These are phyloP conservation scores for Pterois miles DNA, from an alignment of 2,797 vertebrate species.

Conservation along the genomic window DNA sequence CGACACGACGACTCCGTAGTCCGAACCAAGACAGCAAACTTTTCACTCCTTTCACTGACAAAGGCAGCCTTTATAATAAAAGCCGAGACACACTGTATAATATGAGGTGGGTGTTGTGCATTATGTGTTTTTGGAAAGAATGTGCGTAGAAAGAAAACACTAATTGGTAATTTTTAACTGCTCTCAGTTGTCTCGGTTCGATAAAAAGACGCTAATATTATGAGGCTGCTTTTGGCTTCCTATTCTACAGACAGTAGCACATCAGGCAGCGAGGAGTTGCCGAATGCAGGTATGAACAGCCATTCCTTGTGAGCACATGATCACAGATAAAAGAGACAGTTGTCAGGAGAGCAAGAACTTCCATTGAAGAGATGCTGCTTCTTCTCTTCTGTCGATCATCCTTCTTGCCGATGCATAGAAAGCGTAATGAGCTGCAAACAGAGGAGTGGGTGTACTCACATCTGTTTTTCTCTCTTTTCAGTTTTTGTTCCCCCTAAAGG, in stretches of 20 bases:
- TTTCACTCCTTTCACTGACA: too few species aligned
- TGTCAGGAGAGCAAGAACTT: conserved; percentile 36
- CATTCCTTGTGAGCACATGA: not conserved
- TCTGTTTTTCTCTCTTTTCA: conserved; percentile 56
- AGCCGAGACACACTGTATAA: too few species aligned
- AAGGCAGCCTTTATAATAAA: too few species aligned
- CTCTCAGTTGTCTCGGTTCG: not conserved
- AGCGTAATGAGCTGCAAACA: conserved; percentile 60
- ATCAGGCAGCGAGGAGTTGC: not conserved
- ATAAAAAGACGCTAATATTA: not conserved
- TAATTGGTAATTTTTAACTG: too few species aligned
- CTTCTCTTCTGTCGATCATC: conserved; percentile 29
- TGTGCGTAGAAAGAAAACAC: not conserved
- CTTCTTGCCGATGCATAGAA: conserved; percentile 28
- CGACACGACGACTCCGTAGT: too few species aligned
- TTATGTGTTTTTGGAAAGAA: too few species aligned
- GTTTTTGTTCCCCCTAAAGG: conserved; percentile 52
- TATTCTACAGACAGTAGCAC: not conserved
- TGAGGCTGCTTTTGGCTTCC: not conserved
- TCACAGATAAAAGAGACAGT: conserved; percentile 4
- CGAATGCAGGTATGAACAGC: not conserved
- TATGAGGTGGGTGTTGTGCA: too few species aligned
- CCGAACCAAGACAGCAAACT: too few species aligned
- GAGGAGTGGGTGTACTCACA: conserved; percentile 58
- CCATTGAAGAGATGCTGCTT: conserved; percentile 24